A percentile compares a stretch with the other conserved stretches of the same genome.
These are phyloP conservation scores for Pristis pectinata DNA, from an alignment of 2,797 vertebrate species.

Conservation along the genomic window DNA sequence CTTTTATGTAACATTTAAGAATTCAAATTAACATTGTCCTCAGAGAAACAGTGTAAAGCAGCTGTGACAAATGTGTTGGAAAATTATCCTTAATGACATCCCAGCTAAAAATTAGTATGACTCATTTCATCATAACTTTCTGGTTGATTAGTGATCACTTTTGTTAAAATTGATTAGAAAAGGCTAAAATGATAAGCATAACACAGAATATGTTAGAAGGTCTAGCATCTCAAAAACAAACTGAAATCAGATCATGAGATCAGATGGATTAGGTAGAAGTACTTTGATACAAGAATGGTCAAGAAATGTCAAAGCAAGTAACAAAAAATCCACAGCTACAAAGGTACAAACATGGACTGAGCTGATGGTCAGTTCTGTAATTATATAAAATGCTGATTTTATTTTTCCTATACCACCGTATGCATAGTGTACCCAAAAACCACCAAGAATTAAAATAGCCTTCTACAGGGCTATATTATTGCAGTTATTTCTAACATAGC, in stretches of 20 bases:
- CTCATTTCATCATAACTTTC: neutral
- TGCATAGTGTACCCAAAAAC: neutral
- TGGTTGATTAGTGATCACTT: neutral
- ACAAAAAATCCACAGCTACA: neutral
- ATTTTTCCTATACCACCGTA: neutral
- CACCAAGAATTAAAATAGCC: neutral
- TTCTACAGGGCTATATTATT: neutral
- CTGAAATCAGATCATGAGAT: neutral
- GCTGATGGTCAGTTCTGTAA: neutral
- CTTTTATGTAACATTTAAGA: neutral
- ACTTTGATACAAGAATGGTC: neutral
- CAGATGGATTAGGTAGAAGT: neutral
- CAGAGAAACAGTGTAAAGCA: neutral
- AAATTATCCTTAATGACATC: slow-evolving; percentile 17
- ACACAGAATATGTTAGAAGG: neutral
- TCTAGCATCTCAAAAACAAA: neutral
- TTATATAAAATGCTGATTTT: neutral
- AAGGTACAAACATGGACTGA: neutral
- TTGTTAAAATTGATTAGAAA: neutral
- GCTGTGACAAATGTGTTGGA: slow-evolving; percentile 17
- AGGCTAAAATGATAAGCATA: neutral
- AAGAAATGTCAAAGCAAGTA: neutral
- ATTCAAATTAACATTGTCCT: neutral
- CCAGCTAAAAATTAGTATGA: neutral
- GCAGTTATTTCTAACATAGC: neutral